Conservation (phyloP, 2,888 invertebrate species). For the Macrosiphum euphorbiae region DNA sequence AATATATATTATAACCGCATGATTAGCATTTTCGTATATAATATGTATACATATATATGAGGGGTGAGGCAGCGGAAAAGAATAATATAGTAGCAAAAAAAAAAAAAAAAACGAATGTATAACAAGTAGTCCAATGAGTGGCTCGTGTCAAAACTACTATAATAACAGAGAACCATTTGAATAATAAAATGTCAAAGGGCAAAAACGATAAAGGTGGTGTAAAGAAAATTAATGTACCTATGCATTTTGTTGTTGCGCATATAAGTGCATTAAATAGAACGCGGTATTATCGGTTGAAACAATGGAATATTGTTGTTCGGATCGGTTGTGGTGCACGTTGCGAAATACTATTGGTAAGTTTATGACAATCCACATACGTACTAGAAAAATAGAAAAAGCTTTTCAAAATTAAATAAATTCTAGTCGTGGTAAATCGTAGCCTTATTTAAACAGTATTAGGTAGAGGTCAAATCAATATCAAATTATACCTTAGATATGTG, state of each 20-base stretch:
- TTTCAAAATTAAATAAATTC: neutral
- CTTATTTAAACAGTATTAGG: neutral
- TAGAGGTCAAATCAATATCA: neutral
- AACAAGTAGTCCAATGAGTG: neutral
- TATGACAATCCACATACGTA: neutral
- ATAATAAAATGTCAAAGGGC: constrained; percentile 53
- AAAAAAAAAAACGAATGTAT: constrained; percentile 1
- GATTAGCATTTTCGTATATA: constrained; percentile 30
- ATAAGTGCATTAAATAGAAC: constrained; percentile 33
- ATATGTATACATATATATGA: neutral
- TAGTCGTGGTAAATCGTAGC: neutral
- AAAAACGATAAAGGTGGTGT: constrained; percentile 6
- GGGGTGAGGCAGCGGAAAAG: neutral
- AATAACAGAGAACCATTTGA: constrained; percentile 1
- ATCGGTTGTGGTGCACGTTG: neutral
- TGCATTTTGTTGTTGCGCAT: neutral
- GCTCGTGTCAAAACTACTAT: constrained; percentile 35
- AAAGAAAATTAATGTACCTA: neutral
- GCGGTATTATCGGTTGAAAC: neutral
- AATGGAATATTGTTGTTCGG: neutral
- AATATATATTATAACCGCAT: neutral
- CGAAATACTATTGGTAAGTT: neutral
- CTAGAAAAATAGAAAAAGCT: neutral
- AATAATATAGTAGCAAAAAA: neutral
- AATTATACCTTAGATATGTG: neutral